Evolutionary conservation across 2,113 vertebrate genomes (phyloP), one percentile per base, ranked within the genome.

Genomic region (Esox niger): DNA sequence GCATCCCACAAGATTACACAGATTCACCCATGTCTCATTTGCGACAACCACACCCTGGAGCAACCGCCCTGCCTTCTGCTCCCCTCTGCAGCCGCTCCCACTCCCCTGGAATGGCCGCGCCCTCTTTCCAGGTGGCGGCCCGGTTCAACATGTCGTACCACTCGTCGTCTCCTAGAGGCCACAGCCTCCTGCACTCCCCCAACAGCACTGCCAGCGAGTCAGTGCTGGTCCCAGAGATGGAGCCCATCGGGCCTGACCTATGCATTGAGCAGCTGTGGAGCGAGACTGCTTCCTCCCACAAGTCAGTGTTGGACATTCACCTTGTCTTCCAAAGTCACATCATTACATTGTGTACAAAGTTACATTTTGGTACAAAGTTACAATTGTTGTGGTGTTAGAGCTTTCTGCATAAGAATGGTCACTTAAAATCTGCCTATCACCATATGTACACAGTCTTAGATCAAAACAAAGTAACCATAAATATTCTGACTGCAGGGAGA

Each of bases 261-360:
- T 99, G 97, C 80, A 93, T 99, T 66, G 97, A 99, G 69, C 96
- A 98, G 74, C 89, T 99, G 35, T 99, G 97, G 97, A 95, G 94
- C 60, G 97, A 99, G 79, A 70, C 91, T 0, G 8, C 90, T 25
- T 70, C 79, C 13, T 91, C 76, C 73, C 78, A 69, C 66, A 95
- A 95, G 96, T 96, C 66, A 56, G 0, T 17, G 27, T 32, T 15
- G 7, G 26, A 3, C 3, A 56, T 43, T 43, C 38, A 43, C 38
- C 38, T 43, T 15, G n/a, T n/a, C n/a, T n/a, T n/a, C n/a, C n/a
- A n/a, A n/a, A n/a, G n/a, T n/a, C n/a, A n/a, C n/a, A n/a, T n/a
- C n/a, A n/a, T n/a, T n/a, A n/a, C n/a, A n/a, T n/a, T n/a, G n/a
- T n/a, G n/a, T n/a, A n/a, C n/a, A n/a, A n/a, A n/a, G n/a, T n/a